Evolutionary conservation across 2,888 invertebrate genomes (phyloP), one percentile per base, ranked within the genome.

Genomic region (Biston stratarius): DNA sequence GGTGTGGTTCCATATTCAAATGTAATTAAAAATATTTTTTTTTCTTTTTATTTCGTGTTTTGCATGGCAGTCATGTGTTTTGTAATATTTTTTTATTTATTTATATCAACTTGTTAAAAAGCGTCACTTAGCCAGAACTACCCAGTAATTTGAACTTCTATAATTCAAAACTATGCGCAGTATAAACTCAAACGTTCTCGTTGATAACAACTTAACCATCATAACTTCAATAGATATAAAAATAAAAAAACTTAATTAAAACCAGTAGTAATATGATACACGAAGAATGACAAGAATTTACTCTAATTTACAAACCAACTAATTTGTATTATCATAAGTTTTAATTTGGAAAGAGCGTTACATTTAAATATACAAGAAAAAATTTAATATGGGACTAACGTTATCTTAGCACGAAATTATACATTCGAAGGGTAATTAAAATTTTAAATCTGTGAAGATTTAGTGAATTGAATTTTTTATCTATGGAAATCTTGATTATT

Each of bases 201-300:
- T n/a, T 38, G 38, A 38, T 38, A 38, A 38, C 2, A 5, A 48
- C 48, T 11, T 48, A 24, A 48, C 15, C 24, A 48, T 42, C 24
- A 40, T 24, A 56, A 12, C 55, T 24, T 36, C 36, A 33, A 47
- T 11, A 8, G 2, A n/a, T 2, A 72, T 66, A 40, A 49, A 38
- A 38, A 38, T 64, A 67, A 64, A 57, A 52, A 55, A 63, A 60
- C 53, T 58, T 24, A 36, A 59, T n/a, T 57, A 64, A 74, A 79
- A 77, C 72, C 67, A 57, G 74, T 69, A 51, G 79, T 72, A 74
- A 79, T 36, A 6, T 64, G 73, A 79, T 70, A 71, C 71, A 55
- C n/a, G 10, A 40, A 12, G 64, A 64, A 76, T 73, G 70, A 59
- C 51, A 68, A 65, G 75, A 78, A 80, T 77, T 52, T 75, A 74